Percentiles rank a stretch among this genome's conserved stretches.
Conservation (phyloP, 2,797 vertebrate species). For the Amblyraja radiata region DNA sequence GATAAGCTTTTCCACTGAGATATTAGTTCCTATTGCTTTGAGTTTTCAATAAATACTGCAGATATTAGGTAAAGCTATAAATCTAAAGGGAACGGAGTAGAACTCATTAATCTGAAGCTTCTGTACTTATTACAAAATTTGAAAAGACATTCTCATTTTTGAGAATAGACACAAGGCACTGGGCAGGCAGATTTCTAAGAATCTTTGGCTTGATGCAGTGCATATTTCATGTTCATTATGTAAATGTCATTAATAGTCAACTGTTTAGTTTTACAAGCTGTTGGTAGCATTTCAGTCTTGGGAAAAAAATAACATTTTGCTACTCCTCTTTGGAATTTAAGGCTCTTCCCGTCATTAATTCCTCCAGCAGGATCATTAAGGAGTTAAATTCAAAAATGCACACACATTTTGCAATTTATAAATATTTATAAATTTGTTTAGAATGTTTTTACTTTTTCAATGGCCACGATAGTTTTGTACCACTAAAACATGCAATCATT, state of each 20-base stretch:
- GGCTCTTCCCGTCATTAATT: not conserved
- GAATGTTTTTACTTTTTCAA: not conserved
- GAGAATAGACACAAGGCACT: not conserved
- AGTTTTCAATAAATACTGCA: not conserved
- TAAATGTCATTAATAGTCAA: not conserved
- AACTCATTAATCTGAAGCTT: not conserved
- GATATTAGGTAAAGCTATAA: not conserved
- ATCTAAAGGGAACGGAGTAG: not conserved
- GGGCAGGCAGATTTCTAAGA: not conserved
- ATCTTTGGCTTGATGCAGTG: not conserved
- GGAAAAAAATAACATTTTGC: not conserved
- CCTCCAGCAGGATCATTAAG: not conserved
- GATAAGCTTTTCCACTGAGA: not conserved
- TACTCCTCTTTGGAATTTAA: not conserved
- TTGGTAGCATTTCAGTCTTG: not conserved
- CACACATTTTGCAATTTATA: not conserved
- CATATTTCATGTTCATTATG: not conserved
- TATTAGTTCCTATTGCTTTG: not conserved
- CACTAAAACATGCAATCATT: not conserved
- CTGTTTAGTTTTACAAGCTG: not conserved
- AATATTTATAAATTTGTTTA: not conserved
- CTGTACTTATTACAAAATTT: not conserved
- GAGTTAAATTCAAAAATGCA: not conserved
- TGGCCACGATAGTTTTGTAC: not conserved
- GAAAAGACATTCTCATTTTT: too few relatives aligned